A percentile compares a stretch with the other conserved stretches of the same genome.
These are phyloP conservation scores for Leptarthrus brevirostris DNA, from an alignment of 2,888 invertebrate species.

Conservation along the genomic window DNA sequence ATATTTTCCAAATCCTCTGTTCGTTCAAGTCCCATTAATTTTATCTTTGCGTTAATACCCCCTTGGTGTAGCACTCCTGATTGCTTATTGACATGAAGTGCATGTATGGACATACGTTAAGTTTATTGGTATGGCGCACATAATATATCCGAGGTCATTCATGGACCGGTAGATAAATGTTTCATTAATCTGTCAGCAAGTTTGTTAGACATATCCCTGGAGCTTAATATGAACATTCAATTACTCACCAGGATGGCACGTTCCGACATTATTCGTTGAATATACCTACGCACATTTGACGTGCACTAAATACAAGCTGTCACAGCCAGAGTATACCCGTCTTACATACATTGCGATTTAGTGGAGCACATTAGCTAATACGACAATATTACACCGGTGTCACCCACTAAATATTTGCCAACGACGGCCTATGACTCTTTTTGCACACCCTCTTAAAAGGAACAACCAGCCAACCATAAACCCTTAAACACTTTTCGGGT, in stretches of 20 bases:
- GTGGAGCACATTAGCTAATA: conserved; percentile 50
- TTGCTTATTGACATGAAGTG: conserved; percentile 25
- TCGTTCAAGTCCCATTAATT: too few species aligned
- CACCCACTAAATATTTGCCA: conserved; percentile 7
- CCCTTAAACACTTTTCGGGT: conserved; percentile 17
- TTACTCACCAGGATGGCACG: conserved; percentile 28
- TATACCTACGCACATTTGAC: not conserved
- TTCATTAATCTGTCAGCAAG: conserved; percentile 38
- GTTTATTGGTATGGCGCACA: conserved; percentile 19
- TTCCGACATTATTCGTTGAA: not conserved
- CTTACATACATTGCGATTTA: conserved; percentile 51
- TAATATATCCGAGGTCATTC: conserved; percentile 27
- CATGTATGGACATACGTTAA: not conserved
- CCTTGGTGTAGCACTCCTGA: not conserved
- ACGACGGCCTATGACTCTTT: not conserved
- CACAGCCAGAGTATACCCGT: conserved; percentile 36
- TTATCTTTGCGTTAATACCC: too few species aligned
- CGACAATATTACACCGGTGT: conserved; percentile 6
- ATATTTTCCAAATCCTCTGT: too few species aligned
- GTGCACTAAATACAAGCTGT: conserved; percentile 20
- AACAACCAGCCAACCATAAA: not conserved
- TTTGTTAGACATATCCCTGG: conserved; percentile 31
- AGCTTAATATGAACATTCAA: conserved; percentile 39
- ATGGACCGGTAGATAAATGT: conserved; percentile 33
- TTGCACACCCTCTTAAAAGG: not conserved